phyloP scores from a whole-genome alignment of 1,140 invertebrate species.

The Lerema accius region DNA sequence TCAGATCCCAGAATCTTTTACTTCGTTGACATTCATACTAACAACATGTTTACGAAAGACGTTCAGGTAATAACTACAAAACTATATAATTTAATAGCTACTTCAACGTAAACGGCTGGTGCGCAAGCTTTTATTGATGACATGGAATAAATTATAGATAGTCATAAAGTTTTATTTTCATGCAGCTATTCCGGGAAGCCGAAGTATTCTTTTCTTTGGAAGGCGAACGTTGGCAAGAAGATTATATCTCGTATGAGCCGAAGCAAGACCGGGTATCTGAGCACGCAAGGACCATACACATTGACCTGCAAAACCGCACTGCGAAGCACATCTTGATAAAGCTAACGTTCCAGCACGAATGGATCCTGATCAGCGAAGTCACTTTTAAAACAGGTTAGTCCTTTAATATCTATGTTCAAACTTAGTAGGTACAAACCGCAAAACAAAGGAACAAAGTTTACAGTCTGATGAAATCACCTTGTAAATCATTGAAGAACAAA shows the following conservation, averaged over 20 bases:
- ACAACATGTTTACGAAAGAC: conserved; percentile 88
- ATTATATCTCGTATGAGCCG: conserved; percentile 78
- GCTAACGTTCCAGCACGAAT: conserved; percentile 91
- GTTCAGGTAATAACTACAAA: conserved; percentile 90
- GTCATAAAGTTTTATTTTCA: conserved; percentile 21
- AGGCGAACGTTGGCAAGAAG: conserved; percentile 87
- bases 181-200: conserved; percentile 87
- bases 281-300: conserved; percentile 86
- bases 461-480: too few species aligned
- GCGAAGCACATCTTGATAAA: conserved; percentile 91
- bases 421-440: too few species aligned
- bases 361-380: conserved; percentile 95
- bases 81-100: background rate
- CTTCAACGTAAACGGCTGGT: too few species aligned
- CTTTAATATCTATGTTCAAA: background rate
- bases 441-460: too few species aligned
- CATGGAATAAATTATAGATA: too few species aligned
- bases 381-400: conserved; percentile 90
- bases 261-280: conserved; percentile 86
- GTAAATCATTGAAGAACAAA: too few species aligned
- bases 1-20: conserved; percentile 89
- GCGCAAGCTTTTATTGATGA: too few species aligned
- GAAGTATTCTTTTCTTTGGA: conserved; percentile 91
- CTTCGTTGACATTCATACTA: conserved; percentile 89
- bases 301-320: conserved; percentile 89